Base-by-base conservation (phyloP, 1,140 invertebrate species). In the Theocolax elegans region DNA sequence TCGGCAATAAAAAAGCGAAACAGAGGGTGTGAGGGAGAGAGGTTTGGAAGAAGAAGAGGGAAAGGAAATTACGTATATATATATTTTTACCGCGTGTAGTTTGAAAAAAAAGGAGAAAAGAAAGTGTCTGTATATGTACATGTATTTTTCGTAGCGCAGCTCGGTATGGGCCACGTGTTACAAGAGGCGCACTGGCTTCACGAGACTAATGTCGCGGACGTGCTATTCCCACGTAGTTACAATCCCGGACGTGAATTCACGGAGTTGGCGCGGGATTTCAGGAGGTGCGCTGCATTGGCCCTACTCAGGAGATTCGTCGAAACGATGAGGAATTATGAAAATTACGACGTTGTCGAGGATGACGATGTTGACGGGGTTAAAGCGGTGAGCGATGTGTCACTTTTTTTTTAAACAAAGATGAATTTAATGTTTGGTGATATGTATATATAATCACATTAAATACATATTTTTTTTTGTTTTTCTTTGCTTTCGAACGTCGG, bases 151-250 rank as follows among this genome's bases (percentile, higher is more conserved):
- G 8, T 15, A 9, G 17, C 27, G 3, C 40, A 89, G 87, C 79
- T 89, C 38, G 88, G 90, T 44, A 83, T 92, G 71, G 88, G 89
- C 71, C 81, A 85, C n/a, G 87, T 88, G 73, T 80, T 92, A 72
- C 86, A 89, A 71, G 87, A 90, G 74, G 83, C 88, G 29, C 87
- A 88, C 60, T 92, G 91, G 90, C 90, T 86, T 56, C 84, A 81
- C 76, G 89, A 91, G 73, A 78, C 85, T 7, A 82, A 87, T 2
- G 80, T 89, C 19, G 86, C 89, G 0, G 85, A 88, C 46, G 86
- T 88, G 8, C 88, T 89, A 64, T 91, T 89, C 75, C 91, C 91
- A n/a, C 85, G 91, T 25, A 90, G 89, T 74, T 92, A 91, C 76
- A 88, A 91, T 40, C 87, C 89, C 40, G 89, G 88, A 67, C 83